Evolutionary conservation across 1,140 invertebrate genomes (phyloP).

Genomic region (Cyclargus thomasi): DNA sequence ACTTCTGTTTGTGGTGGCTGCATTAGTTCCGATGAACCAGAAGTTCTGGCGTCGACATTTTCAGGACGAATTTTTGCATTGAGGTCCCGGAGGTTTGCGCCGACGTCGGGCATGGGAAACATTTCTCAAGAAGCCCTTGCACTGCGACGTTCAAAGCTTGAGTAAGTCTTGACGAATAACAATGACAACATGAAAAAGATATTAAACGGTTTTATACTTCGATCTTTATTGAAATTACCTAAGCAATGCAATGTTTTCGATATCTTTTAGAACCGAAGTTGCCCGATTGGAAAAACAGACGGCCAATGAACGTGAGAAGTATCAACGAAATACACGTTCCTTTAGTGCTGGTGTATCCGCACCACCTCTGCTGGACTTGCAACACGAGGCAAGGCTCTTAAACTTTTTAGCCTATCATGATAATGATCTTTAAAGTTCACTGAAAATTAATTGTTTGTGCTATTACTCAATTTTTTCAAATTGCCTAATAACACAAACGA

Average conservation of each 20-base stretch:
- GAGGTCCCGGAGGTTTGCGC: constrained; percentile 39
- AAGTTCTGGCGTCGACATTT: constrained; percentile 57
- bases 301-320: constrained; percentile 57
- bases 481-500: too few species aligned
- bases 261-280: constrained; percentile 44
- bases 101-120: constrained; percentile 31
- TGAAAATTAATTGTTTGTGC: too few species aligned
- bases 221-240: not conserved
- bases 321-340: constrained; percentile 56
- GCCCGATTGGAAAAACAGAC: constrained; percentile 63
- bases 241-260: not conserved
- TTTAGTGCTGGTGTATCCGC: constrained; percentile 45
- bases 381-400: constrained; percentile 35
- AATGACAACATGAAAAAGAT: too few species aligned
- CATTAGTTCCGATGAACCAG: constrained; percentile 50
- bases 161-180: constrained; percentile 35
- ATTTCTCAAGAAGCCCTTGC: constrained; percentile 49
- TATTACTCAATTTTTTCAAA: too few species aligned
- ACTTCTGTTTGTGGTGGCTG: constrained; percentile 57
- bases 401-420: not conserved
- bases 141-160: constrained; percentile 53
- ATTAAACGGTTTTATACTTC: not conserved
- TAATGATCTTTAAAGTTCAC: too few species aligned
- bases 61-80: constrained; percentile 62
- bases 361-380: constrained; percentile 56